Evolutionary conservation across 2,797 vertebrate genomes (phyloP), one percentile per base, ranked within the genome.

Genomic region (Falco cherrug): DNA sequence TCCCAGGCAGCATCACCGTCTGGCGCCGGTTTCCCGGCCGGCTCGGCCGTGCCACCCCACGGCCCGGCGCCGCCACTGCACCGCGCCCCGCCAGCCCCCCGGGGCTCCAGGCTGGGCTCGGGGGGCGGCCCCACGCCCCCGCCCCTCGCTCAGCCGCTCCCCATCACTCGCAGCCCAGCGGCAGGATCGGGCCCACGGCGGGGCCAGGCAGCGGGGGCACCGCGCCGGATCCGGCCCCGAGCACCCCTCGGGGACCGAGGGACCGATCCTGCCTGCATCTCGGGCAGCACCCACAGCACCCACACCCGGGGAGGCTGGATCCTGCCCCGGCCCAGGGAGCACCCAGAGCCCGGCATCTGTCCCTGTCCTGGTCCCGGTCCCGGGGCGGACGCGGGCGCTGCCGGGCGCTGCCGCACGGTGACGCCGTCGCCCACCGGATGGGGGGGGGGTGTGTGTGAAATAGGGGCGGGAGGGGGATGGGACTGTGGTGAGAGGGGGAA

Each of bases 41-140:
- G 71, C 80, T 91, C 84, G 71, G 88, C 88, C 76, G 84, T 59
- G 91, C 94, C 81, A 31, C 91, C 80, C 61, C 88, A 11, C 69
- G 93, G 89, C 84, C 50, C 84, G 50, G 2, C 10, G 48, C 84
- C 75, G 80, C 39, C 91, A 92, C 80, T 92, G 74, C 90, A 88
- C 15, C 81, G 56, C 56, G 11, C 70, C 56, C 73, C 39, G 9
- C 67, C 37, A 4, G 12, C 53, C 69, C 43, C 50, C 75, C 15
- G 11, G 33, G 43, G 35, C 56, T 35, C 48, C 48, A 43, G 35
- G 75, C 35, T 59, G 47, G 19, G 47, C 47, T 48, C 20, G 21
- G 48, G 48, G 71, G 31, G 67, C 2, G 12, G 25, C 29, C n/a
- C 47, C n/a, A 16, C 19, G 6, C 25, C 29, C 37, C 3, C 41